Conservation (phyloP, 2,797 vertebrate species). For the Dendrocincla fuliginosa region DNA sequence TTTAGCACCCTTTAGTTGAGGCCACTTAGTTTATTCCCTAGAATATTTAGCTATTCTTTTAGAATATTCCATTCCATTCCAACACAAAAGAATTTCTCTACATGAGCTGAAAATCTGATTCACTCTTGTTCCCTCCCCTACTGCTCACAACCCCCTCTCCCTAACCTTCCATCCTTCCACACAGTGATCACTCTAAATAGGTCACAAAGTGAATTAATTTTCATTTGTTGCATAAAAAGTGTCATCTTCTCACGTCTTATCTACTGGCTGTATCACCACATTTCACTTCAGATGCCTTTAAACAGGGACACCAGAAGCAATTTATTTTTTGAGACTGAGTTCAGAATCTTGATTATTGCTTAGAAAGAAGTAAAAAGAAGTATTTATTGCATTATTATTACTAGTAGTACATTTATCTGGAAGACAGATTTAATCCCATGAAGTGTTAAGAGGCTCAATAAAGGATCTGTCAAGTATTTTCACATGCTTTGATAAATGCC, state of each 20-base stretch:
- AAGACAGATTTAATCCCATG: constrained; percentile 42
- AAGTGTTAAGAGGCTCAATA: constrained; percentile 39
- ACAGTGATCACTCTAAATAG: constrained; percentile 9
- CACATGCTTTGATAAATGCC: constrained; percentile 39
- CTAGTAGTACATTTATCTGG: neutral
- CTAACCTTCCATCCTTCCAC: neutral
- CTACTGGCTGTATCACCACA: neutral
- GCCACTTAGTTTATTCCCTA: neutral
- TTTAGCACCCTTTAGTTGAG: neutral
- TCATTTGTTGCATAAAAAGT: neutral
- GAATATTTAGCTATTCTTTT: neutral
- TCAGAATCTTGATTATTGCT: neutral
- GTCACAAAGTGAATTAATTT: constrained; percentile 43
- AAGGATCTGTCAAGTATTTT: constrained; percentile 43
- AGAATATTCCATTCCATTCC: neutral
- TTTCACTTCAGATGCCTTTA: neutral
- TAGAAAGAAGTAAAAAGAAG: neutral
- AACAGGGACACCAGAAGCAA: neutral
- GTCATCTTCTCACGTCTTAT: constrained; percentile 3
- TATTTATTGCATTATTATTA: constrained; percentile 11
- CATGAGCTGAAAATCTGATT: neutral
- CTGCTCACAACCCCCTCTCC: neutral
- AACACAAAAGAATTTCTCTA: neutral
- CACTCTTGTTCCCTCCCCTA: neutral
- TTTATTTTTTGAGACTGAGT: neutral